These are phyloP conservation scores for Drosophila elegans DNA, from an alignment of 1,140 invertebrate genomes.

Conservation along the genomic window DNA sequence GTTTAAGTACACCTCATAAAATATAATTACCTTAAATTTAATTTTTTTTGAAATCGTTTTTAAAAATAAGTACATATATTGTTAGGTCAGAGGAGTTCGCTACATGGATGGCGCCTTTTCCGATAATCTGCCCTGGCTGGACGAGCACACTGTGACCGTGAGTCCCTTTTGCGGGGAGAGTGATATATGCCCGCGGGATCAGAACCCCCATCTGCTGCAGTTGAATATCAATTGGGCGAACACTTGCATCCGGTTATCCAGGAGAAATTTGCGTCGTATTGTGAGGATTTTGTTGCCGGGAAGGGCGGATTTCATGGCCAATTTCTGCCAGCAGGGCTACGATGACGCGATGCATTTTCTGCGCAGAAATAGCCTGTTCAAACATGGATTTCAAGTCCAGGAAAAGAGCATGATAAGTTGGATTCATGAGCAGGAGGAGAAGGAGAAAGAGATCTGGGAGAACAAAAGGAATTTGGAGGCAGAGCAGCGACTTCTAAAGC, in stretches of 20 bases:
- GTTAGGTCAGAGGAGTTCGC: slow-evolving; percentile 91
- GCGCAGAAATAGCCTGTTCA: slow-evolving; percentile 95
- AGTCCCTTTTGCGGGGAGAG: slow-evolving; percentile 99
- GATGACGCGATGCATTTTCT: slow-evolving; percentile 97
- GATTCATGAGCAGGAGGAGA: slow-evolving; percentile 81
- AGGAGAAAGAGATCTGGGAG: slow-evolving; percentile 86
- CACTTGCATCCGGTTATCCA: slow-evolving; percentile 96
- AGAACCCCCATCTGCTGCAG: slow-evolving; percentile 92
- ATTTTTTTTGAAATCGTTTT: too few relatives aligned
- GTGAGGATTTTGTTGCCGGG: slow-evolving; percentile 96
- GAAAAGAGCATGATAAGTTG: slow-evolving; percentile 8
- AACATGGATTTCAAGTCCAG: slow-evolving; percentile 87
- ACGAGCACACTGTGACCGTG: slow-evolving; percentile 98
- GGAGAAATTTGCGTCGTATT: slow-evolving; percentile 96
- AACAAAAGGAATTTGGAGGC: slow-evolving; percentile 73
- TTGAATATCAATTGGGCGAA: slow-evolving; percentile 93
- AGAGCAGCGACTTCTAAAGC: neutral
- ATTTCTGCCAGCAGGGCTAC: slow-evolving; percentile 99
- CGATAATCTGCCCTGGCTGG: slow-evolving; percentile 96
- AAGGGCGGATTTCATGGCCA: slow-evolving; percentile 94
- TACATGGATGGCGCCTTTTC: slow-evolving; percentile 99
- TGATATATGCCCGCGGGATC: slow-evolving; percentile 98
- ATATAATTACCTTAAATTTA: too few relatives aligned
- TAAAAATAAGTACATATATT: neutral
- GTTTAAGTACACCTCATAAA: too few relatives aligned